Conservation (phyloP, 2,113 vertebrate species). For the Nesospiza acunhae region DNA sequence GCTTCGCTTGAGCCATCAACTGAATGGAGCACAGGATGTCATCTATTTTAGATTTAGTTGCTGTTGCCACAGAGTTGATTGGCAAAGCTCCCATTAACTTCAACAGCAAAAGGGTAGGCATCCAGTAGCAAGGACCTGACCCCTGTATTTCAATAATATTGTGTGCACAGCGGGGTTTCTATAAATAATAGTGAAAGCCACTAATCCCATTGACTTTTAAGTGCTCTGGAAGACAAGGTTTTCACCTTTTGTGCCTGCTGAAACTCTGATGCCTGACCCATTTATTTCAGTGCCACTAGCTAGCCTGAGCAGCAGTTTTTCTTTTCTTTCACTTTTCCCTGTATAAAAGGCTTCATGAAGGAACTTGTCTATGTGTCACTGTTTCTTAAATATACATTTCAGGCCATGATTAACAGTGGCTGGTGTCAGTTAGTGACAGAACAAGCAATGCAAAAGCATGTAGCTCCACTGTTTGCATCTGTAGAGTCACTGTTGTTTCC, state of each 20-base stretch:
- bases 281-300: slow-evolving; percentile 49
- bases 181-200: slow-evolving; percentile 48
- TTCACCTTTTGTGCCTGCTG: slow-evolving; percentile 48
- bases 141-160: slow-evolving; percentile 52
- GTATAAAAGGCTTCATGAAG: slow-evolving; percentile 20
- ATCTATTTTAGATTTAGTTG: slow-evolving; percentile 48
- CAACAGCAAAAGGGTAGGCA: slow-evolving; percentile 17
- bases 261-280: slow-evolving; percentile 40
- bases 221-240: slow-evolving; percentile 28
- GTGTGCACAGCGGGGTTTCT: background rate
- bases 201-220: slow-evolving; percentile 63
- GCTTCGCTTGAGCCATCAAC: background rate
- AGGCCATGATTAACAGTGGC: slow-evolving; percentile 38
- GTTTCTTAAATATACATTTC: slow-evolving; percentile 54
- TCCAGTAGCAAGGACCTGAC: slow-evolving; percentile 40
- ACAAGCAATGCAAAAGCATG: slow-evolving; percentile 43
- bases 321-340: slow-evolving; percentile 19
- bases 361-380: slow-evolving; percentile 36
- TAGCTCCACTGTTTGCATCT: slow-evolving; percentile 49
- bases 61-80: slow-evolving; percentile 41
- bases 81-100: slow-evolving; percentile 60
- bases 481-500: slow-evolving; percentile 27
- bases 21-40: background rate
- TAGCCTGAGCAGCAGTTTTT: slow-evolving; percentile 15
- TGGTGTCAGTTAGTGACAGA: slow-evolving; percentile 63